Base-by-base conservation (phyloP, 2,113 vertebrate genomes). In the Hoplias malabaricus region DNA sequence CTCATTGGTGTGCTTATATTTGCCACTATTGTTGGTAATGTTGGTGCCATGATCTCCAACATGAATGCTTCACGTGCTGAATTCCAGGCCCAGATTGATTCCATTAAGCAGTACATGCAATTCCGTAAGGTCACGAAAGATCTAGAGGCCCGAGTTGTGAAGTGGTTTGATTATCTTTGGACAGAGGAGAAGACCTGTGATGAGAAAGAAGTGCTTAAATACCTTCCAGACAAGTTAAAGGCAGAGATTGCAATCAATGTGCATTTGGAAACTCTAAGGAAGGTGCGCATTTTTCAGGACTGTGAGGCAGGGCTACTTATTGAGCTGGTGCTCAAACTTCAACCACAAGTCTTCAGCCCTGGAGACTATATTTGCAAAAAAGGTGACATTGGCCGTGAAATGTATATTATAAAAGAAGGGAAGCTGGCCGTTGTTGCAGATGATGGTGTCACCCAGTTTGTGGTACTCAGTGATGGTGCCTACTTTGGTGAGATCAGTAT, bases 401-500 rank as follows among this genome's bases (percentile, higher is more conserved):
- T 95, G 95, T 96, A 95, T 84, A 95, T 96, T 75, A 94, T 95
- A 77, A 95, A 95, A 80, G 94, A 95, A 75, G 95, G 95, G 16
- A 94, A 92, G 73, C 10, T 96, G 84, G 95, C 94, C 0, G 94
- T 96, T 69, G 95, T 96, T 54, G 94, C 95, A 0, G 94, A 96
- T 1, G 95, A 96, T 1, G 95, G 95, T 1, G 5, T 96, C 69
- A 96, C 94, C 0, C 94, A 96, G 36, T 96, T 95, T 43, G 94
- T 95, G 50, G 95, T 96, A 38, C 89, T 96, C 23, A 89, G 93
- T 0, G 94, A 95, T 0, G 95, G 95, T 27, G 94, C 94, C 43
- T 96, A 96, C 86, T 96, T 96, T 0, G 95, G 95, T 25, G 95
- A 96, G 85, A 95, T 96, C 80, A 96, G 95, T 80, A 94, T 96